Conservation (phyloP, 2,113 vertebrate genomes). For the Aplodontia rufa region DNA sequence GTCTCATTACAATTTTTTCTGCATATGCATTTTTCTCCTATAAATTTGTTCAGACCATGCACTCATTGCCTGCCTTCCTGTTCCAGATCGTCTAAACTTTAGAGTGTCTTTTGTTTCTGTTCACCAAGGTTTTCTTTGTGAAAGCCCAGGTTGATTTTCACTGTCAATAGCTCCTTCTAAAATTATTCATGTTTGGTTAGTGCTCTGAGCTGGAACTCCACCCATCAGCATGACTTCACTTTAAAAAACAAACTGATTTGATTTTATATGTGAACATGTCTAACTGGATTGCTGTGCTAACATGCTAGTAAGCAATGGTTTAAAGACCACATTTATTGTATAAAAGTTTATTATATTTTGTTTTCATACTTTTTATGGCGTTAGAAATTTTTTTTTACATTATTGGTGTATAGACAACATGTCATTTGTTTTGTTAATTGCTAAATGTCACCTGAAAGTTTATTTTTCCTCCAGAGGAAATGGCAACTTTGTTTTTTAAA, state of each 20-base stretch:
- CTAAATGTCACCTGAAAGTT: neutral
- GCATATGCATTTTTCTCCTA: neutral
- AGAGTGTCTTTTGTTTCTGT: neutral
- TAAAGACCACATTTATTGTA: neutral
- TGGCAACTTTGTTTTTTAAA: conserved; percentile 8
- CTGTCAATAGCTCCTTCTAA: neutral
- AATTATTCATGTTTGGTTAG: neutral
- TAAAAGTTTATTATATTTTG: neutral
- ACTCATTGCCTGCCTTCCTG: neutral
- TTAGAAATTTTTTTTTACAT: neutral
- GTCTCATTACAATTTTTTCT: neutral
- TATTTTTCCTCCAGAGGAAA: conserved; percentile 27
- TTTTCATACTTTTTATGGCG: neutral
- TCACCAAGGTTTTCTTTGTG: neutral
- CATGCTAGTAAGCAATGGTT: neutral
- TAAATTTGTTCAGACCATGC: neutral
- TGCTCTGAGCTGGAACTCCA: neutral
- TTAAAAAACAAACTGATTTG: neutral
- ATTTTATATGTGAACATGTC: neutral
- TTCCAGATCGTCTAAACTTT: neutral
- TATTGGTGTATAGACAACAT: neutral
- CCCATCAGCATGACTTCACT: neutral
- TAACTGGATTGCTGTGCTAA: neutral
- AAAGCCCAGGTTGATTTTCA: neutral
- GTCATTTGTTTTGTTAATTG: conserved; percentile 16